phyloP scores from a whole-genome alignment of 2,797 vertebrate species.

The Pterois miles region DNA sequence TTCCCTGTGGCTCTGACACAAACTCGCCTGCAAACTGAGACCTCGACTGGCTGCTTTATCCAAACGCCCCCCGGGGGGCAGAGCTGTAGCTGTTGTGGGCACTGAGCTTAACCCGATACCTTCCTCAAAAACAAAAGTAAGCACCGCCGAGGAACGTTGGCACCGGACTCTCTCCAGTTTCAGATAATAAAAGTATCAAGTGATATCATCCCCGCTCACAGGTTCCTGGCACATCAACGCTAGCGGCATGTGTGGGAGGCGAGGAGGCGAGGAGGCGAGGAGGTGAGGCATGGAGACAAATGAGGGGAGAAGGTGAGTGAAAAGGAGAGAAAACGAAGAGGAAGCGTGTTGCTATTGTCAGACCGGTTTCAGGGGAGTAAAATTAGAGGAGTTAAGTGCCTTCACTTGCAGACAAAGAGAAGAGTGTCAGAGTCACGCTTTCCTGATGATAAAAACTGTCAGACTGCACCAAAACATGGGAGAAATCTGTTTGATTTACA shows the following conservation, averaged over 20 bases:
- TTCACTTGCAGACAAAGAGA: slow-evolving; percentile 50
- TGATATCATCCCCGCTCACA: slow-evolving; percentile 39
- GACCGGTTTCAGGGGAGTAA: slow-evolving; percentile 50
- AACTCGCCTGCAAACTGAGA: slow-evolving; percentile 63
- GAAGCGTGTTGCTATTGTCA: slow-evolving; percentile 54
- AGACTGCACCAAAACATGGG: slow-evolving; percentile 12
- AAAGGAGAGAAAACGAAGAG: slow-evolving; percentile 24
- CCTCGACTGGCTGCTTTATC: slow-evolving; percentile 47
- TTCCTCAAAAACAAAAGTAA: slow-evolving; percentile 63
- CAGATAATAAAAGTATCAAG: slow-evolving; percentile 59
- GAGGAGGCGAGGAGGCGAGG: slow-evolving; percentile 23
- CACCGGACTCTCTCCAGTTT: slow-evolving; percentile 41
- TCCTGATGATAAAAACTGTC: slow-evolving; percentile 4
- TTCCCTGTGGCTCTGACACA: slow-evolving; percentile 56
- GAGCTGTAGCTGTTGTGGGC: slow-evolving; percentile 47
- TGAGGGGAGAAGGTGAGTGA: background rate
- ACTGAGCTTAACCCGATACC: slow-evolving; percentile 68
- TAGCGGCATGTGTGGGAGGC: slow-evolving; percentile 20
- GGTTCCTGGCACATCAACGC: slow-evolving; percentile 50
- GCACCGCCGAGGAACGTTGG: slow-evolving; percentile 45
- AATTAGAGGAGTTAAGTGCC: slow-evolving; percentile 32
- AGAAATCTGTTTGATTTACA: background rate
- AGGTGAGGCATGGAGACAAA: slow-evolving; percentile 47
- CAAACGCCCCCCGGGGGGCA: slow-evolving; percentile 31
- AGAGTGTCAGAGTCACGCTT: slow-evolving; percentile 17